Evolutionary conservation across 2,113 vertebrate genomes (phyloP), one percentile per base, ranked within the genome.

Genomic region (Clinocottus analis): DNA sequence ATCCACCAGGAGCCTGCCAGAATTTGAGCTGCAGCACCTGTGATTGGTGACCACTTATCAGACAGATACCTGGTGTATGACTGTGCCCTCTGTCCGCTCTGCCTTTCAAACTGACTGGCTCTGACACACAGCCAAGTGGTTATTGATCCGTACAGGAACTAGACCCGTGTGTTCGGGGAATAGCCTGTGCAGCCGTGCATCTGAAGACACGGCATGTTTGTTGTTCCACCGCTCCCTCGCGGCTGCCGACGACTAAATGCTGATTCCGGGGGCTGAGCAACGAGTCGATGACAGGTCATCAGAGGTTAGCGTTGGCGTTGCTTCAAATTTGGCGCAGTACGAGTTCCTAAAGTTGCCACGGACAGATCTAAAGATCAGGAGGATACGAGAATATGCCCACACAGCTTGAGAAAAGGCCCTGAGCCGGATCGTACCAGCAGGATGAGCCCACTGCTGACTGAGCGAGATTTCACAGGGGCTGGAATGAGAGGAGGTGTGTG

Each of bases 401-500:
- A 86, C 81, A 89, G 90, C 91, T 61, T 49, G 78, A 77, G 86
- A 74, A 72, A 78, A 72, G 3, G 39, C 77, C 89, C 89, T 64
- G 29, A 63, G n/a, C 7, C 33, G 4, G 29, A 31, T 31, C 29
- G 29, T 31, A 31, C 29, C 29, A 47, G 45, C 7, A 77, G 78
- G 65, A 31, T 73, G 84, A 86, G 79, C 61, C 71, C 14, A 87
- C 88, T 70, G 91, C 63, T 72, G 87, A 92, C 63, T 90, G 78
- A 66, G 89, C 59, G 45, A 79, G 83, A 62, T 64, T 81, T 83
- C 55, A 87, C 70, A 76, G 74, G 65, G 41, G 41, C 41, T 75
- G 72, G 29, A 67, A 67, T 60, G 39, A 61, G 55, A 75, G 76
- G 39, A 8, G 39, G 55, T 59, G 41, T 53, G 55, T 68, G 71